A percentile compares a stretch with the other conserved stretches of the same genome.
phyloP scores from a whole-genome alignment of 2,797 vertebrate genomes.

The Pangasius larnaudii region DNA sequence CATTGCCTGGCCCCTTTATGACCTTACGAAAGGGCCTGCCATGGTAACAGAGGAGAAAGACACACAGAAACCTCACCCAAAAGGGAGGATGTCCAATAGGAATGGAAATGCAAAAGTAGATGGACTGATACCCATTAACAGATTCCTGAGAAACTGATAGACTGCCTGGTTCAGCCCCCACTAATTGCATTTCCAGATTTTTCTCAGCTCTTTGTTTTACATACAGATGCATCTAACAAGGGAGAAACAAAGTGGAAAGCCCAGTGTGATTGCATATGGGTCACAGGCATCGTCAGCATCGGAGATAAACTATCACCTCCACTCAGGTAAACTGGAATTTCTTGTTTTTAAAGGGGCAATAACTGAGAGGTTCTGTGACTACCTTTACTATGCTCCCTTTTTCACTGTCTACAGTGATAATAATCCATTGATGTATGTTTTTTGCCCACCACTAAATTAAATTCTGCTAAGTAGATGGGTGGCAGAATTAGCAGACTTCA shows the following conservation, averaged over 20 bases:
- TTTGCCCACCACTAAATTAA: neutral
- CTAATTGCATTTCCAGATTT: neutral
- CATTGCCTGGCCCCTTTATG: too few relatives aligned
- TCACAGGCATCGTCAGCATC: too few relatives aligned
- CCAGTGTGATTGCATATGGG: too few relatives aligned
- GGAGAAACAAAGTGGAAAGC: too few relatives aligned
- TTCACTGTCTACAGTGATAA: slow-evolving; percentile 33
- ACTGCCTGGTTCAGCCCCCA: neutral
- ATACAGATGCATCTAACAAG: neutral
- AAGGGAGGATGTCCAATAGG: too few relatives aligned
- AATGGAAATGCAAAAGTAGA: too few relatives aligned
- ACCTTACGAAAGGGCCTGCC: too few relatives aligned
- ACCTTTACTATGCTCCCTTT: slow-evolving; percentile 23
- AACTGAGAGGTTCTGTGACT: neutral
- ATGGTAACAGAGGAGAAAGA: too few relatives aligned
- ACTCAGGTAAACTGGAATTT: neutral
- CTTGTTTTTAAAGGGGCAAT: neutral
- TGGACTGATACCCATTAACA: too few relatives aligned
- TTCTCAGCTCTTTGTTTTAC: neutral
- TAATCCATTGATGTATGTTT: slow-evolving; percentile 1
- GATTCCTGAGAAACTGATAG: neutral
- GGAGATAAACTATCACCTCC: neutral
- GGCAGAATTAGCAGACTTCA: neutral
- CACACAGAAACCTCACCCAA: too few relatives aligned
- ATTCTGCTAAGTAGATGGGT: too few relatives aligned